Conservation (phyloP, 2,113 vertebrate species). For the Psilopsiagon aurifrons region DNA sequence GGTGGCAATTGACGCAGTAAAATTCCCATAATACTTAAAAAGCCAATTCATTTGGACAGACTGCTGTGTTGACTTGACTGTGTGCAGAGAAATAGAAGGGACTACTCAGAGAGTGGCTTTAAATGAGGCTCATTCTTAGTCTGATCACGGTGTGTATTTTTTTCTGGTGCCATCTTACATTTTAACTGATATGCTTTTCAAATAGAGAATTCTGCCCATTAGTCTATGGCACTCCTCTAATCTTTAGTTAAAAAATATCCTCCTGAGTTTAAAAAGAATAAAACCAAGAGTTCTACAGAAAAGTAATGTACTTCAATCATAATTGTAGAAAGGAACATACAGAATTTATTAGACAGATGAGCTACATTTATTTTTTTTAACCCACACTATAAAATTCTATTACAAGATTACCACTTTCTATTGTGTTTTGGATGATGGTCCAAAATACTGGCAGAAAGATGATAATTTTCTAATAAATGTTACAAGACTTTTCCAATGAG, state of each 20-base stretch:
- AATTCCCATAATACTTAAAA: neutral
- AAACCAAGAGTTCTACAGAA: constrained; percentile 3
- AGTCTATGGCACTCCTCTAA: constrained; percentile 16
- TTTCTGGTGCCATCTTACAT: constrained; percentile 51
- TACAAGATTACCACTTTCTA: constrained; percentile 11
- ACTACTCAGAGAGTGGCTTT: neutral
- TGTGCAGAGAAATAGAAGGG: constrained; percentile 20
- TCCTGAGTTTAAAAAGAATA: constrained; percentile 28
- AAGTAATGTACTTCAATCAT: constrained; percentile 17
- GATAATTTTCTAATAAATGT: constrained; percentile 9
- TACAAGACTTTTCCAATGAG: neutral
- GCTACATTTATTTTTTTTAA: constrained; percentile 41
- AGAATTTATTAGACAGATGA: constrained; percentile 29
- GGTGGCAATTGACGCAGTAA: rapidly evolving
- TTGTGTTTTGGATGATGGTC: neutral
- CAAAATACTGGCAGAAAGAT: neutral
- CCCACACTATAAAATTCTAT: neutral
- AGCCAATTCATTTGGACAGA: constrained; percentile 15
- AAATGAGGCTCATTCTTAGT: constrained; percentile 43
- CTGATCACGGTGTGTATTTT: constrained; percentile 21
- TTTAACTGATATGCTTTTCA: constrained; percentile 57
- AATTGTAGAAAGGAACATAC: constrained; percentile 3
- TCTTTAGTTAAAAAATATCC: constrained; percentile 43
- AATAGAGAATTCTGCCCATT: constrained; percentile 34
- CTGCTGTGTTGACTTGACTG: constrained; percentile 1